phyloP scores from a whole-genome alignment of 2,113 vertebrate species.

The Emberiza fucata region DNA sequence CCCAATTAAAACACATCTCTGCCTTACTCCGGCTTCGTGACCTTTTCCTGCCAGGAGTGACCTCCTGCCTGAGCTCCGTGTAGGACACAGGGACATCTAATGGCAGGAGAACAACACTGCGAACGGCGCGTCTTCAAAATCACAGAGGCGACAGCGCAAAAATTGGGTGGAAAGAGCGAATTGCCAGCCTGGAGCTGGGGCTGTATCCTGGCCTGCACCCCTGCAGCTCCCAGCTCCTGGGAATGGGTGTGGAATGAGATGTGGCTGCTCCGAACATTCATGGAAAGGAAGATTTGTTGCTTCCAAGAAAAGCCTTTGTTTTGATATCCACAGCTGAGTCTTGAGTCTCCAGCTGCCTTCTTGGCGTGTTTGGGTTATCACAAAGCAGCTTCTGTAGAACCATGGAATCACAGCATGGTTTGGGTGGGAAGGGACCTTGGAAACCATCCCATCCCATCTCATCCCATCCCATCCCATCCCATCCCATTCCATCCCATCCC shows the following conservation, averaged over 20 bases:
- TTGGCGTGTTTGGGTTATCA: not conserved
- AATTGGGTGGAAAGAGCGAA: rapidly evolving
- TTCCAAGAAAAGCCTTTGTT: not conserved
- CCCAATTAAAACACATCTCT: rapidly evolving
- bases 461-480: too few relatives aligned
- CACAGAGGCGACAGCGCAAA: rapidly evolving
- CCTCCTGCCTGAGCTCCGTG: not conserved
- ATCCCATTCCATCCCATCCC: too few relatives aligned
- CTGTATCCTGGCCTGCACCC: not conserved
- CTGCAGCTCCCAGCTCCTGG: not conserved
- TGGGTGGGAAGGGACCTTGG: not conserved
- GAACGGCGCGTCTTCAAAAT: rapidly evolving
- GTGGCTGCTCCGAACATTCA: not conserved
- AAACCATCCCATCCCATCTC: not conserved
- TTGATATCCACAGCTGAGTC: not conserved
- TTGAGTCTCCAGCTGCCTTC: not conserved
- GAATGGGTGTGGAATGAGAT: not conserved
- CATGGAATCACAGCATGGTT: not conserved
- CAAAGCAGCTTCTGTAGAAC: not conserved
- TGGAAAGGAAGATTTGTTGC: rapidly evolving
- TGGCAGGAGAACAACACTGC: constrained; percentile 23
- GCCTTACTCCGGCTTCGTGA: not conserved
- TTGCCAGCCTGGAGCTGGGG: not conserved
- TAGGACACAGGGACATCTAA: constrained; percentile 31
- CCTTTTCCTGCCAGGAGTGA: not conserved